Base-by-base conservation (phyloP, 2,113 vertebrate species). In the Manacus vitellinus region DNA sequence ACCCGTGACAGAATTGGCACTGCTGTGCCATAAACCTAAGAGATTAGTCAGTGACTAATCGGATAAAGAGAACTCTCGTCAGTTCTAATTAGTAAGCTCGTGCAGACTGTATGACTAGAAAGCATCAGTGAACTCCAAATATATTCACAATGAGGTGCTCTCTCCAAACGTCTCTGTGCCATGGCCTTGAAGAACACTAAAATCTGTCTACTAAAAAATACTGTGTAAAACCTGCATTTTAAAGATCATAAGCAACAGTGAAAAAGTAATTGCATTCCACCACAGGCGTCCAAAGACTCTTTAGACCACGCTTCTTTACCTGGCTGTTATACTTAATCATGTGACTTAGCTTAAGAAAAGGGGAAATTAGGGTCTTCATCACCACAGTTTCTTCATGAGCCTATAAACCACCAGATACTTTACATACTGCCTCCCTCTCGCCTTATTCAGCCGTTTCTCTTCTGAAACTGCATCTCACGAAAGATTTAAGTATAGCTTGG, bases 281-380 rank as follows among this genome's bases (percentile, higher is more conserved):
- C 21, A 31, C 8, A 44, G 13, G 15, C 1, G 1, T 2, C 3
- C 4, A 6, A 28, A 25, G 8, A 9, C 25, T 39, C 44, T 28
- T 46, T 2, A 79, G 6, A 41, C 0, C 0, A 10, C 0, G 0
- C 3, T 27, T 28, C 22, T 22, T 58, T 30, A 24, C 18, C 35
- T 33, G 30, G 16, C 1, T 33, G 11, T 5, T 22, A 15, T 3
- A 21, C 3, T 21, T 46, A 6, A 6, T 12, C 18, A 12, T 0
- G 4, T 7, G 15, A n/a, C 22, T 39, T 33, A 4, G 7, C 1
- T 65, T 31, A 58, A 66, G 11, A 12, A 37, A 6, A 19, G 30
- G 14, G 7, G 3, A 37, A 67, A 79, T 0, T 20, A 47, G 1
- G 2, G 21, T 47, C 37, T 84, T 66, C 12, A 28, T 1, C 8